Conservation (phyloP, 92 coral and sea anemone species). For the Zoanthus sociatus region DNA sequence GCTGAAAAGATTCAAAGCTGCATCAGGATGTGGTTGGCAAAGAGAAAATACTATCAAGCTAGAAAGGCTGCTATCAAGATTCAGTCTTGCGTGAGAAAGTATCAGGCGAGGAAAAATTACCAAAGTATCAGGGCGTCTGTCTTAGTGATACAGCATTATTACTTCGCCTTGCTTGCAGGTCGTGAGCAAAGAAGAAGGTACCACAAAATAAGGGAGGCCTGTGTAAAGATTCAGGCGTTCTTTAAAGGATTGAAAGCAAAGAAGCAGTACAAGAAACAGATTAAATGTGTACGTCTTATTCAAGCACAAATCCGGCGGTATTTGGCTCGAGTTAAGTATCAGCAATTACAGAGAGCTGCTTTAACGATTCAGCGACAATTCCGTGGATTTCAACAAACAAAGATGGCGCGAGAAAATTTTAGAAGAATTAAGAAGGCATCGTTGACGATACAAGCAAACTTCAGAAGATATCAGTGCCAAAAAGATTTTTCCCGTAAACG, state of each 20-base stretch:
- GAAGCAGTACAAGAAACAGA: conserved; percentile 44
- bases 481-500: conserved; percentile 29
- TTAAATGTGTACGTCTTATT: conserved; percentile 50
- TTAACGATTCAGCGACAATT: conserved; percentile 52
- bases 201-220: conserved; percentile 41
- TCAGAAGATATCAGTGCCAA: conserved; percentile 44
- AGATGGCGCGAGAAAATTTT: conserved; percentile 29
- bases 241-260: conserved; percentile 70
- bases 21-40: conserved; percentile 54
- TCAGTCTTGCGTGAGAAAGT: conserved; percentile 66
- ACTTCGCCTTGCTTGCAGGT: conserved; percentile 54
- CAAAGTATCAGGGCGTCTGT: conserved; percentile 50
- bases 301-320: conserved; percentile 68
- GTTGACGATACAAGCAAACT: conserved; percentile 48
- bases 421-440: conserved; percentile 17
- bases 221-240: conserved; percentile 67
- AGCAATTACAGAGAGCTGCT: conserved; percentile 51
- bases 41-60: conserved; percentile 43
- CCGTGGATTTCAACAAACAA: conserved; percentile 54
- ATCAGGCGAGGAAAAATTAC: conserved; percentile 55
- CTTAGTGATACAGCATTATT: conserved; percentile 59
- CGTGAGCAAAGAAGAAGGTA: conserved; percentile 47
- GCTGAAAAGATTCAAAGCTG: conserved; percentile 71
- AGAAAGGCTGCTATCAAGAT: conserved; percentile 65
- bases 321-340: conserved; percentile 58